Base-by-base conservation (phyloP, 2,113 vertebrate genomes). In the Xiphorhynchus elegans region DNA sequence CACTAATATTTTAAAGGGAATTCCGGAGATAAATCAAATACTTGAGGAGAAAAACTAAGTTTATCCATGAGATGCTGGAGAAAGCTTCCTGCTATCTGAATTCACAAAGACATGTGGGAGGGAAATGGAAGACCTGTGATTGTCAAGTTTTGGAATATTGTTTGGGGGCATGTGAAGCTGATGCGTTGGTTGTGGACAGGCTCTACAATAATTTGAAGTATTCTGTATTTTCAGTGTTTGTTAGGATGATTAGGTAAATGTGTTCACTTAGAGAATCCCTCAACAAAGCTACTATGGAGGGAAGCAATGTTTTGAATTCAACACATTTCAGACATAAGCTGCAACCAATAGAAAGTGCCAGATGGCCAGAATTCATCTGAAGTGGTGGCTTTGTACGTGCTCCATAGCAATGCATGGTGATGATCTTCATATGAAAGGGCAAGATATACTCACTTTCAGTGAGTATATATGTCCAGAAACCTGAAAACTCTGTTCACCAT, bases 371-470 rank as follows among this genome's bases (percentile, higher is more conserved):
- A 6, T 66, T 79, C 9, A 39, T 31, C 29, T 47, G 33, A 66
- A 92, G 58, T 15, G 11, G 9, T 62, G 26, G 15, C 26, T 17
- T 13, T 18, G 17, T 14, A 20, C 1, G 3, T n/a, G 16, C 11
- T 64, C 31, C 7, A 20, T 31, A 37, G 29, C 19, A 67, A 44
- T 12, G 14, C n/a, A 35, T 2, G 6, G 6, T 0, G 1, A 12
- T 19, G n/a, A n/a, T 37, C 42, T 75, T 70, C 24, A 18, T 31
- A 39, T 15, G 26, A n/a, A 62, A 76, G 31, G 31, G 2, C 49
- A 37, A 70, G 40, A 15, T 42, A 42, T 42, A 42, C 40, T 42
- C 20, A 33, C 6, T 90, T 69, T 12, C 44, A 44, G 15, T 1
- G 1, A 33, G 7, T 26, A 26, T 16, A 29, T 4, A 1, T 39